These are phyloP conservation scores for Acyrthosiphon pisum DNA, from an alignment of 1,140 invertebrate species.

Conservation along the genomic window DNA sequence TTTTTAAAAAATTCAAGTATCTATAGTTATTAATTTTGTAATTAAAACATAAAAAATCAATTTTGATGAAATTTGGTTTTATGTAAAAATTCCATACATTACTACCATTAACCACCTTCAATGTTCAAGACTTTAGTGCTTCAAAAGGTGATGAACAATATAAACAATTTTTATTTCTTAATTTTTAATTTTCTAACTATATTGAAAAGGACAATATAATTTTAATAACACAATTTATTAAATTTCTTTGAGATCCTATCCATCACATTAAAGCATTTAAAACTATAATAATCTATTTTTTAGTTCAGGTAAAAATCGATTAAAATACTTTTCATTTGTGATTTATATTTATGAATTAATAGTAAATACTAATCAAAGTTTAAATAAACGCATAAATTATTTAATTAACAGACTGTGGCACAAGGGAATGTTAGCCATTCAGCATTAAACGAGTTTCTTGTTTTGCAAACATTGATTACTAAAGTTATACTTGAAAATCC, in stretches of 20 bases:
- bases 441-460: slow-evolving; percentile 50
- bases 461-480: slow-evolving; percentile 52
- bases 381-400: slow-evolving; percentile 46
- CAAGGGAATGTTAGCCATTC: slow-evolving; percentile 16
- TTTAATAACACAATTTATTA: background rate
- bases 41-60: no score
- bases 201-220: background rate
- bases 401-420: slow-evolving; percentile 47
- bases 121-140: no score
- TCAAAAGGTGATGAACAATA: no score
- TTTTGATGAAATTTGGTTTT: no score
- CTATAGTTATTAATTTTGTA: no score
- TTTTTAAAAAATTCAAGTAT: no score
- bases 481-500: slow-evolving; percentile 51
- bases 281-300: background rate
- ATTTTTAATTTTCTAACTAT: background rate
- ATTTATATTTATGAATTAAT: slow-evolving; percentile 44
- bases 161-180: background rate
- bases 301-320: background rate
- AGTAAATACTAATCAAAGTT: slow-evolving; percentile 52
- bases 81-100: no score
- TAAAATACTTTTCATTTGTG: slow-evolving; percentile 7
- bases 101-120: no score
- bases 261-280: background rate
- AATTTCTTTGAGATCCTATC: background rate